Evolutionary conservation across 2,797 vertebrate species (phyloP), one percentile per base, ranked within the genome.

Genomic region (Anisognathus igniventris): DNA sequence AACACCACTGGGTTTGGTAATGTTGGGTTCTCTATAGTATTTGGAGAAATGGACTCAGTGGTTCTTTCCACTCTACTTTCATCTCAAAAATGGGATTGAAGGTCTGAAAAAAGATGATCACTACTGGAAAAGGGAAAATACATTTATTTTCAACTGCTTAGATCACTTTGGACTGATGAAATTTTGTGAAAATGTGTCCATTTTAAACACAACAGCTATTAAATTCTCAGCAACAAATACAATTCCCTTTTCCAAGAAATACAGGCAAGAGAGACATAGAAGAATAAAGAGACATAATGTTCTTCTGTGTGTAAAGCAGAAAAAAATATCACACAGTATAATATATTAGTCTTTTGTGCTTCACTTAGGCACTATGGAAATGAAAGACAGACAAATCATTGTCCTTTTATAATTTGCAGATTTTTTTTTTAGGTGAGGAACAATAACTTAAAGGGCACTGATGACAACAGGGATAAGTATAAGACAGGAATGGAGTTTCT

Each of bases 241-340:
- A 79, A 21, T 65, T 91, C 57, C 7, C 10, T 91, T 95, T 95
- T 89, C 96, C 95, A 94, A 95, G 86, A 96, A 93, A 89, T 30
- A 87, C 75, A 82, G 24, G 42, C 39, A 54, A 82, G 77, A 85
- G 30, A 76, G 51, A 81, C 77, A 51, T 65, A 77, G 84, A 87
- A 93, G 67, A 93, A 92, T 85, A 64, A 78, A 95, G 77, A 91
- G 28, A 88, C 74, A 76, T 45, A 95, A 60, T 85, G 81, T 95
- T 94, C 83, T 39, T 51, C 53, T 93, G 28, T 47, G 40, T 72
- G 68, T 79, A 66, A 95, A 87, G 65, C 42, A 86, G 92, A 95
- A 96, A 95, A 66, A 93, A 96, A 47, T 79, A 91, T 87, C 31
- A 64, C 60, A 64, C 17, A 76, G 42, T 65, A 73, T 47, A 84